Evolutionary conservation across 2,888 invertebrate genomes (phyloP), one percentile per base, ranked within the genome.

Genomic region (Endotricha flammealis): DNA sequence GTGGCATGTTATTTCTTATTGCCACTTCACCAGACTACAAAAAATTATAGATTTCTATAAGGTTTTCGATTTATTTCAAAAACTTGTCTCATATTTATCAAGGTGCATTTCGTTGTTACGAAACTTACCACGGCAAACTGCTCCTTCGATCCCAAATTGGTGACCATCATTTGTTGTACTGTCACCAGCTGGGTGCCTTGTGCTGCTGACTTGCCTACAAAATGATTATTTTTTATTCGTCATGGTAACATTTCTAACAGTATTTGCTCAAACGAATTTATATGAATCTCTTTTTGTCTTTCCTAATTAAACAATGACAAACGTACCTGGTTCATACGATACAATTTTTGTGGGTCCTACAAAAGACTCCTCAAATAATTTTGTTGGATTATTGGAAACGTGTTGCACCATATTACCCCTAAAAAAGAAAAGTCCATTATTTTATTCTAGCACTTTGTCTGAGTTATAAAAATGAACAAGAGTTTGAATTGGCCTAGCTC

Each of bases 311-410:
- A 16, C 16, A 3, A 6, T 16, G 6, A 16, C 6, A 4, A 24
- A 32, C 32, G 38, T 79, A 93, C 96, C 96, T 75, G 93, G 92
- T 53, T 91, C 91, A 31, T 90, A 91, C 7, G 92, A 90, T 56
- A 97, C 88, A 78, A 98, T 92, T 35, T 95, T 91, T 33, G 92
- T 97, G 3, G 98, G 97, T 53, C 98, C 95, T 0, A 98, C 96
- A 32, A 97, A 90, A 0, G 95, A 93, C 47, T 96, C 95, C 4
- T 93, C 94, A 8, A 72, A 44, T 1, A 94, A 88, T 75, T 95
- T 95, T 32, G 90, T 92, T 22, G 93, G 87, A 53, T 90, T 91
- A 35, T 62, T 52, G 2, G 90, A 88, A 70, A 95, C 93, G 57
- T 93, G 93, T 67, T 95, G 93, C 51, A 95, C 88, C 50, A 93